Evolutionary conservation across 2,888 invertebrate species (phyloP).

Genomic region (Kryphioiulus occultus): DNA sequence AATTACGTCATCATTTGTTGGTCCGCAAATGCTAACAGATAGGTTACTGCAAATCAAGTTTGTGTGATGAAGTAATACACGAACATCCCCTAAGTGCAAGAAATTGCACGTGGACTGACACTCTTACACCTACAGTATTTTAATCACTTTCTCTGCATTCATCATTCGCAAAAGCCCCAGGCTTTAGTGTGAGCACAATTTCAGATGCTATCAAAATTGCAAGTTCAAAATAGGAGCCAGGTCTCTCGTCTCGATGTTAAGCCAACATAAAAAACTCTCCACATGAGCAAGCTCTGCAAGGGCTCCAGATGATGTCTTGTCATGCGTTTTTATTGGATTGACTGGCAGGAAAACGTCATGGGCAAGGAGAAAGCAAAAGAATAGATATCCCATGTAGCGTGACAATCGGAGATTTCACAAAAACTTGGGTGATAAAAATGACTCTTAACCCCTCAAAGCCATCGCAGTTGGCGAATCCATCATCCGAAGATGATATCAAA

Average conservation of each 20-base stretch:
- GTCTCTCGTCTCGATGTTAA: neutral
- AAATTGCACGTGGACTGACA: no score
- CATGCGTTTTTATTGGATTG: constrained; percentile 7
- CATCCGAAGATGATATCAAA: neutral
- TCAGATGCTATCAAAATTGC: neutral
- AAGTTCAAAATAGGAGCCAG: neutral
- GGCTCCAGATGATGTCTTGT: constrained; percentile 1
- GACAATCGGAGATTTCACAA: constrained; percentile 30
- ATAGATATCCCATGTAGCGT: constrained; percentile 17
- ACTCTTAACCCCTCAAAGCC: neutral
- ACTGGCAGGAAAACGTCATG: constrained; percentile 35
- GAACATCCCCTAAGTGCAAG: no score
- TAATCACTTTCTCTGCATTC: neutral
- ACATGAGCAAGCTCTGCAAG: constrained; percentile 1
- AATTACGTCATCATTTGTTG: no score
- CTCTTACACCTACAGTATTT: no score
- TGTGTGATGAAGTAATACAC: no score
- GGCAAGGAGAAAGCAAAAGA: neutral
- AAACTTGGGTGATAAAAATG: neutral
- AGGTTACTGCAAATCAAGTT: no score
- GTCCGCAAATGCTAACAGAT: no score
- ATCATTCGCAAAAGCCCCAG: neutral
- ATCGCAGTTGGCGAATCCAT: neutral
- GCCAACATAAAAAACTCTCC: neutral
- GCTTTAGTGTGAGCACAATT: neutral